A percentile compares a stretch with the other conserved stretches of the same genome.
These are phyloP conservation scores for Perca schrenkii DNA, from an alignment of 2,113 vertebrate species.

Conservation along the genomic window DNA sequence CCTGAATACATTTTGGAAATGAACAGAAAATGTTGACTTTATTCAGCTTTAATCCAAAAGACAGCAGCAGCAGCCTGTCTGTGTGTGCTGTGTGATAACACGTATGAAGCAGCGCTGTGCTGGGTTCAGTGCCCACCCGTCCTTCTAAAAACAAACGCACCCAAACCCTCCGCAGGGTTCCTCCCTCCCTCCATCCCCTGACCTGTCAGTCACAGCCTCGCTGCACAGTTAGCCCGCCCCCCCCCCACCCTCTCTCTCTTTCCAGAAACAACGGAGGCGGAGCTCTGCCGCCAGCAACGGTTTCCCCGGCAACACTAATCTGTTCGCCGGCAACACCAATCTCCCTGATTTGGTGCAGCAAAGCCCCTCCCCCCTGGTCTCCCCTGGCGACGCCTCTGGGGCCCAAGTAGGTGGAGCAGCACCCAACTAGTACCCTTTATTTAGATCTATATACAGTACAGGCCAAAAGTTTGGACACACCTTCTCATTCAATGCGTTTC, in stretches of 20 bases:
- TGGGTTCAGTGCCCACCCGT: conserved; percentile 1
- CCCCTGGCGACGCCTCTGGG: conserved; percentile 90
- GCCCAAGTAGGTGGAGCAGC: conserved; percentile 91
- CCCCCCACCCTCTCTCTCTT: conserved; percentile 81
- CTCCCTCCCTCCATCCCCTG: conserved; percentile 22
- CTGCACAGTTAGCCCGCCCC: conserved; percentile 67
- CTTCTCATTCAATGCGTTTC: no score
- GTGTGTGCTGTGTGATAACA: not conserved
- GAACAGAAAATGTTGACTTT: not conserved
- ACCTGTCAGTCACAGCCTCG: conserved; percentile 53
- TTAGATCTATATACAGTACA: no score
- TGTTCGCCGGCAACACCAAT: conserved; percentile 93
- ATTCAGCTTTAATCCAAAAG: not conserved
- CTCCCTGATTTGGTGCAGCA: conserved; percentile 98
- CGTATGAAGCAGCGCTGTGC: not conserved
- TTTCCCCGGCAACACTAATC: conserved; percentile 92
- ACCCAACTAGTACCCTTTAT: not conserved
- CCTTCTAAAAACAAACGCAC: not conserved
- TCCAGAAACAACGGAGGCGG: conserved; percentile 92
- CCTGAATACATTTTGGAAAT: not conserved
- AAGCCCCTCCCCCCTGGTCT: conserved; percentile 91
- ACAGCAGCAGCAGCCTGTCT: not conserved
- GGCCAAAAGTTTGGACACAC: no score
- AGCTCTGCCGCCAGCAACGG: conserved; percentile 93
- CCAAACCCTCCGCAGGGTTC: not conserved